These are phyloP conservation scores for Nipponacmea schrenckii DNA, from an alignment of 2,888 invertebrate genomes.

Conservation along the genomic window DNA sequence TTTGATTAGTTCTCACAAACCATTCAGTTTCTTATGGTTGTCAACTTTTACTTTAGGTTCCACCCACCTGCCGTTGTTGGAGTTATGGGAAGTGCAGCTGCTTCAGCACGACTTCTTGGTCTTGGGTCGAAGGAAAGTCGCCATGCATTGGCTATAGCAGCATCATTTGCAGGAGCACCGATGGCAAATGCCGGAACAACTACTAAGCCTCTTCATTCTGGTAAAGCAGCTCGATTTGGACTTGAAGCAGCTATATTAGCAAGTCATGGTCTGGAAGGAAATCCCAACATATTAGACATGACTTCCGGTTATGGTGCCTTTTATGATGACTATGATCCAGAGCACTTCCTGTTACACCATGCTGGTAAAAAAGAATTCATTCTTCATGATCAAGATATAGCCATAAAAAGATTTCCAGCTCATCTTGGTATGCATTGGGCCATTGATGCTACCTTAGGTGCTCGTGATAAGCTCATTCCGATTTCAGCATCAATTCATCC, in stretches of 20 bases:
- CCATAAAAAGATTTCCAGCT: slow-evolving; percentile 45
- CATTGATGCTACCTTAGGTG: slow-evolving; percentile 45
- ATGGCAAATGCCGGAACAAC: slow-evolving; percentile 56
- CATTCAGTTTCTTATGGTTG: too few species aligned
- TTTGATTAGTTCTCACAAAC: too few species aligned
- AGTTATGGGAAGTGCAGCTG: slow-evolving; percentile 55
- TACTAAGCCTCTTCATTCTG: slow-evolving; percentile 51
- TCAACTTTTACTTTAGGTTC: slow-evolving; percentile 33
- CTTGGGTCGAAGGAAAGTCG: slow-evolving; percentile 39
- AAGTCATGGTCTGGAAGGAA: slow-evolving; percentile 47
- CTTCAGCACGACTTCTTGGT: slow-evolving; percentile 42
- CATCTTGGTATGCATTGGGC: slow-evolving; percentile 62
- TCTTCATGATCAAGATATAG: slow-evolving; percentile 42
- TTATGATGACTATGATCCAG: slow-evolving; percentile 48
- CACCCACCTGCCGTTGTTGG: slow-evolving; percentile 56
- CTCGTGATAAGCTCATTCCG: slow-evolving; percentile 20
- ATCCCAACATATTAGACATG: slow-evolving; percentile 46
- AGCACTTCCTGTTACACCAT: slow-evolving; percentile 29
- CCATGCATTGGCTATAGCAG: slow-evolving; percentile 50
- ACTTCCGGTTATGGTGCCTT: slow-evolving; percentile 50
- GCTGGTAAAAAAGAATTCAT: slow-evolving; percentile 28
- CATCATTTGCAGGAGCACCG: slow-evolving; percentile 54
- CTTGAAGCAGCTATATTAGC: slow-evolving; percentile 51
- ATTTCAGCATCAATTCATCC: slow-evolving; percentile 12
- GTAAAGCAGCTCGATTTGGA: slow-evolving; percentile 50